Conservation (phyloP, 2,113 vertebrate species). For the zebrafish (Danio rerio) region GRCz12tu NC_133189.1:26476501-26477000, state of each 20-base stretch:
- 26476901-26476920: no score
- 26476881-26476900: no score
- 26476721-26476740: conserved; percentile 30
- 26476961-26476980: no score
- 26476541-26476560: conserved; percentile 55
- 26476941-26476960: no score
- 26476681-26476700: conserved; percentile 23
- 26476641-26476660: conserved; percentile 44
- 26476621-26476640: conserved; percentile 55
- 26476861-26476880: no score
- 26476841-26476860: not conserved
- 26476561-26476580: conserved; percentile 56
- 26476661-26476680: conserved; percentile 11
- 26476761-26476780: conserved; percentile 6
- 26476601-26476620: conserved; percentile 48
- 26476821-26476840: not conserved
- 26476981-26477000: no score
- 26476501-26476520: conserved; percentile 62
- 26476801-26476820: conserved; percentile 20
- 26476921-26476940: no score
- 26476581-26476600: conserved; percentile 56
- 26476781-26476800: conserved; percentile 13
- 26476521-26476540: conserved; percentile 55
- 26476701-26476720: conserved; percentile 34
- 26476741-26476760: conserved; percentile 5